Evolutionary conservation across 1,140 invertebrate species (phyloP).

Genomic region (Acromyrmex charruanus): DNA sequence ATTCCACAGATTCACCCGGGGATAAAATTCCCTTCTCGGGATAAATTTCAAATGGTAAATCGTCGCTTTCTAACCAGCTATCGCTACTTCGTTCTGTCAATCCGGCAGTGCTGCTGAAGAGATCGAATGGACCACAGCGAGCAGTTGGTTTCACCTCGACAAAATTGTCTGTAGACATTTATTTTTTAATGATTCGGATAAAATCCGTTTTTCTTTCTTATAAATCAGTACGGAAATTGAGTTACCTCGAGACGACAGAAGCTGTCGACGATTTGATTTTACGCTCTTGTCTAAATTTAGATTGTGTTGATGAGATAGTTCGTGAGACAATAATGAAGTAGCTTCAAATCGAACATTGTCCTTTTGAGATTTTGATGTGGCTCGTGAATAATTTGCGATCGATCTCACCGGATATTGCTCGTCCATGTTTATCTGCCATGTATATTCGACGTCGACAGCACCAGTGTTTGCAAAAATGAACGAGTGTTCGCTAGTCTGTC

Average conservation of each 20-base stretch:
- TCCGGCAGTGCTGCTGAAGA: constrained; percentile 76
- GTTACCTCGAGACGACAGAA: neutral
- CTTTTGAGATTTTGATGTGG: neutral
- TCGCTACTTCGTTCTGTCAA: constrained; percentile 75
- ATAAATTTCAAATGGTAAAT: constrained; percentile 77
- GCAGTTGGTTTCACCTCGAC: constrained; percentile 9
- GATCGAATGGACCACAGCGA: constrained; percentile 61
- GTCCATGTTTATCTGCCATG: constrained; percentile 78
- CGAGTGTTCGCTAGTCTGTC: constrained; percentile 66
- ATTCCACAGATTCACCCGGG: constrained; percentile 70
- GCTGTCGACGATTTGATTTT: neutral
- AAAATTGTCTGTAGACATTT: constrained; percentile 1
- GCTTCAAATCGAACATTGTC: neutral
- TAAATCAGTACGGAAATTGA: neutral
- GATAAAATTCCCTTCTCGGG: constrained; percentile 76
- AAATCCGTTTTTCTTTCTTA: neutral
- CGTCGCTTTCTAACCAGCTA: constrained; percentile 78
- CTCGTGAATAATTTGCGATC: constrained; percentile 20
- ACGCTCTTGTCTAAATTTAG: neutral
- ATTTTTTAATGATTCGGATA: neutral
- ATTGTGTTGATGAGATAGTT: neutral
- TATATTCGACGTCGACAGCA: constrained; percentile 70
- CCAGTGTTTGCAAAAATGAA: constrained; percentile 76
- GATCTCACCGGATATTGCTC: constrained; percentile 71
- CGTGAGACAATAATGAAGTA: neutral